Base-by-base conservation (phyloP, 2,113 vertebrate genomes). In the Emydocephalus ijimae region DNA sequence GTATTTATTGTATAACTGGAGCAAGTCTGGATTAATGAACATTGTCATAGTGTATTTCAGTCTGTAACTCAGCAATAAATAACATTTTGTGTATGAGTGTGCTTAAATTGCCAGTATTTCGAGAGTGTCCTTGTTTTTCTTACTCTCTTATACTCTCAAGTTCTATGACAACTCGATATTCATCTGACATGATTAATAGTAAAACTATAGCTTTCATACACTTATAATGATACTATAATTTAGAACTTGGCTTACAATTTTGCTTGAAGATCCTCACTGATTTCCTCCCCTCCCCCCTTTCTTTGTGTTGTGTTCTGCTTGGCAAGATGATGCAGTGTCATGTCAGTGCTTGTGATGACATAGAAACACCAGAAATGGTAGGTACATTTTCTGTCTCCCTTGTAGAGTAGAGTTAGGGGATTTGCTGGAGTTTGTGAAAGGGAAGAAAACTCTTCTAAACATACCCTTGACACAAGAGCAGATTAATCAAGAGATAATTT, bases 291-390 rank as follows among this genome's bases (percentile, higher is more conserved):
- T 20, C 21, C 34, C 54, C 20, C 88, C 45, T 56, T 81, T 87
- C 90, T 90, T 55, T 95, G 64, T 86, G 52, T 39, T 54, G 24
- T 86, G 18, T 45, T 21, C 11, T 6, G 0, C 48, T 54, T 94
- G 92, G 59, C 26, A 94, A 97, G 97, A 97, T 97, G 97, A 97
- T 97, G 96, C 97, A 97, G 43, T 97, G 97, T 90, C 97, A 97
- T 0, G 97, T 97, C 29, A 96, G 97, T 92, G 96, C 97, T 89
- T 97, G 96, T 94, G 97, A 97, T 8, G 97, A 97, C 90, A 97
- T 97, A 95, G 96, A 97, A 52, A 96, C 97, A 5, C 97, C 97
- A 50, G 97, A 97, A 74, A 0, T 97, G 96, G 96, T 97, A 54
- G 96, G 96, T 96, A 4, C 54, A 34, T 85, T 92, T 23, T 57